Evolutionary conservation across 2,888 invertebrate species (phyloP).

Genomic region (Protonemura montana): DNA sequence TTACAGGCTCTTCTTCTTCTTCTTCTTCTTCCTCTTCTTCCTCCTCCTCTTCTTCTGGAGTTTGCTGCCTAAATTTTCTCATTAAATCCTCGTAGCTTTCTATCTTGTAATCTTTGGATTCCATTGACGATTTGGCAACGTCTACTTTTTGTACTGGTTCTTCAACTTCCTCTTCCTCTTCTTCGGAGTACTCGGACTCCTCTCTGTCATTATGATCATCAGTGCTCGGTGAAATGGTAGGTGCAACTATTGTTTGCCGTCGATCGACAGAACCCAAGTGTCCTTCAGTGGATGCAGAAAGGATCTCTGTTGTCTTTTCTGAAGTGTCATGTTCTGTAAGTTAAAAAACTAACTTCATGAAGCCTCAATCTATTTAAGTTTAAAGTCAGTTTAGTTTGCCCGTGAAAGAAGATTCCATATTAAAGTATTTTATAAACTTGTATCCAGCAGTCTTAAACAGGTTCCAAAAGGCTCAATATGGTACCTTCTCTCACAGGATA

Average conservation of each 20-base stretch:
- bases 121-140: conserved; percentile 39
- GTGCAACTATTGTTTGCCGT: conserved; percentile 40
- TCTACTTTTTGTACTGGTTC: conserved; percentile 20
- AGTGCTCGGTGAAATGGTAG: not conserved
- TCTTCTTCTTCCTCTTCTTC: conserved; percentile 52
- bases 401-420: too few species aligned
- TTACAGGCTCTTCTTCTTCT: conserved; percentile 55
- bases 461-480: too few species aligned
- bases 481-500: too few species aligned
- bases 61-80: conserved; percentile 58
- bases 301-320: conserved; percentile 22
- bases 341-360: not conserved
- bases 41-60: conserved; percentile 46
- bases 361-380: not conserved
- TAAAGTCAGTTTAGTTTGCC: too few species aligned
- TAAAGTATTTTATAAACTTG: too few species aligned
- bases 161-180: conserved; percentile 54
- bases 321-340: conserved; percentile 30
- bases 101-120: conserved; percentile 53
- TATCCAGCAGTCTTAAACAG: too few species aligned
- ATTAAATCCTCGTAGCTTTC: conserved; percentile 54
- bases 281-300: conserved; percentile 42
- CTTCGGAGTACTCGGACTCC: conserved; percentile 48
- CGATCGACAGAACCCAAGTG: conserved; percentile 49
- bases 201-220: conserved; percentile 14